Base-by-base conservation (phyloP, 2,888 invertebrate species). In the Rhagonycha fulva region DNA sequence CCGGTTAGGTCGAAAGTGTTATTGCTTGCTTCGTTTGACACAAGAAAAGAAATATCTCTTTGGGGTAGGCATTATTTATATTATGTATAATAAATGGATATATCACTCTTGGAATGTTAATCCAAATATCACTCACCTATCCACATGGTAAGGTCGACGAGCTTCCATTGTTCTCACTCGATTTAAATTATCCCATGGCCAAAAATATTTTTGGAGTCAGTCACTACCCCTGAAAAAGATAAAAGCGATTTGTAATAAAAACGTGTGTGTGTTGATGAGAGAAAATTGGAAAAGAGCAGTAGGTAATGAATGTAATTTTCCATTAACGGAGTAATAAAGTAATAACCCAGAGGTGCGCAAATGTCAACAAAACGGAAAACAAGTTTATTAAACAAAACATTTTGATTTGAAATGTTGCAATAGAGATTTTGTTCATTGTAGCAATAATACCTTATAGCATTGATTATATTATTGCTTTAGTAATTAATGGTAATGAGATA, bases 151-250 rank as follows among this genome's bases (percentile, higher is more conserved):
- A 78, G 77, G 73, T 72, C 77, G 73, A 26, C 75, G 69, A 68
- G 78, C 74, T 77, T 80, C 78, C 80, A 80, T 80, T 77, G 72
- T 77, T 68, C 74, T 72, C 68, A 47, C 66, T 75, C 14, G 71
- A 70, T 14, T 24, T 68, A 70, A 74, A 74, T 77, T 77, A 77
- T 74, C 77, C 77, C 77, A 77, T 77, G 69, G 60, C 72, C 71
- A 28, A n/a, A 68, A 70, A 11, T 63, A 69, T 71, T 10, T 24
- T 63, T 26, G 14, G 5, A 62, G 23, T 28, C 61, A 28, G 19
- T 62, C 30, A 61, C 72, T 61, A 61, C 62, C 68, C 68, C 72
- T 68, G 62, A 28, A 28, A 14, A 14, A 60, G 12, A 24, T 1
- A 66, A 72, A 32, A 71, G 14, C 12, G 10, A 4, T 12, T 32